A percentile compares a stretch with the other conserved stretches of the same genome.
These are phyloP conservation scores for Chelidonichthys spinosus DNA, from an alignment of 2,797 vertebrate species.

Conservation along the genomic window DNA sequence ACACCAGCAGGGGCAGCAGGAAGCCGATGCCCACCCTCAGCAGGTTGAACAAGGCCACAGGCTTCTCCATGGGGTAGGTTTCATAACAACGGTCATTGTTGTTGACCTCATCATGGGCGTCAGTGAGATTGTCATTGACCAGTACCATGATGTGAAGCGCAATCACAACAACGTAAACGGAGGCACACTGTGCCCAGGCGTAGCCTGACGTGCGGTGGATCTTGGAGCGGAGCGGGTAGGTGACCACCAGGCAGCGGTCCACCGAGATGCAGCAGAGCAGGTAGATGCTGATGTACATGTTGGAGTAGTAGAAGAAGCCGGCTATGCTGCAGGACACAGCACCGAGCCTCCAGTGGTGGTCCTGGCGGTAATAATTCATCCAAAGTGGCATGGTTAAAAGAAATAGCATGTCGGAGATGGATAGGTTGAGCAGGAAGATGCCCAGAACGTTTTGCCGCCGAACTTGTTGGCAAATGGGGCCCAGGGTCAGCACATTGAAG, in stretches of 20 bases:
- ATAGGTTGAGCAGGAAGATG: constrained; percentile 83
- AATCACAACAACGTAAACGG: constrained; percentile 64
- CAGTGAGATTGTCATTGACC: constrained; percentile 56
- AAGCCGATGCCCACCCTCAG: constrained; percentile 78
- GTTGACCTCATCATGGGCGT: constrained; percentile 54
- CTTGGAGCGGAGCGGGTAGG: constrained; percentile 77
- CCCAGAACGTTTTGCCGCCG: constrained; percentile 79
- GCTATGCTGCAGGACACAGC: constrained; percentile 68
- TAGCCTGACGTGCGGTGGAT: constrained; percentile 63
- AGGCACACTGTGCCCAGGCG: constrained; percentile 73
- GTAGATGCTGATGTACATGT: constrained; percentile 87
- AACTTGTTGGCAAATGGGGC: constrained; percentile 83
- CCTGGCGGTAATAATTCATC: constrained; percentile 81
- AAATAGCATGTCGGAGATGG: constrained; percentile 84
- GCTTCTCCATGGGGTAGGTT: constrained; percentile 71
- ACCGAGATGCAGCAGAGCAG: constrained; percentile 88
- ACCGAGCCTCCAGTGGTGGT: constrained; percentile 80
- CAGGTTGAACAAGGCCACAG: constrained; percentile 79
- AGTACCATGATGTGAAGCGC: constrained; percentile 74
- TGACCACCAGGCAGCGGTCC: constrained; percentile 85
- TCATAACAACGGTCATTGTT: constrained; percentile 80
- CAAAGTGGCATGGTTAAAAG: constrained; percentile 86
- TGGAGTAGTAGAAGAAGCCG: constrained; percentile 88
- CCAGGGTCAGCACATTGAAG: constrained; percentile 81
- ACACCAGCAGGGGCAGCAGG: constrained; percentile 78